These are phyloP conservation scores for Choloepus hoffmanni DNA, from an alignment of 2,113 vertebrate genomes.

Conservation along the genomic window DNA sequence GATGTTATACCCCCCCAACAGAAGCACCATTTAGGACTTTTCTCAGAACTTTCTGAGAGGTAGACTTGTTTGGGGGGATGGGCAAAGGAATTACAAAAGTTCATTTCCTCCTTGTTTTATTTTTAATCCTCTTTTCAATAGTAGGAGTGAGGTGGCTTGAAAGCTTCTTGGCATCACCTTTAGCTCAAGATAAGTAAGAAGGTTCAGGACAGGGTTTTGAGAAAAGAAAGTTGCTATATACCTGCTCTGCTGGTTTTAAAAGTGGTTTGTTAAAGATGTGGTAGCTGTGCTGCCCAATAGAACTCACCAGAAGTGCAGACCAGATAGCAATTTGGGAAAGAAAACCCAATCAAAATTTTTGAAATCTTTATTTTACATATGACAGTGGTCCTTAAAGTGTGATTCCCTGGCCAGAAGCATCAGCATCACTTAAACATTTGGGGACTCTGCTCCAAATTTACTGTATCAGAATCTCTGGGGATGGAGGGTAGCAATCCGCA, in stretches of 20 bases:
- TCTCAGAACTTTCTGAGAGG: background rate
- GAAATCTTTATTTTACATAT: background rate
- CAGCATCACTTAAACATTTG: background rate
- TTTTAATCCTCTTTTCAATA: background rate
- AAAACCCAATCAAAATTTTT: background rate
- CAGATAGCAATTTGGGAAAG: background rate
- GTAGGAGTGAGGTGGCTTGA: background rate
- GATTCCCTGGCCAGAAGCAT: background rate
- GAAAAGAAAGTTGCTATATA: background rate
- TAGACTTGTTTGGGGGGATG: background rate
- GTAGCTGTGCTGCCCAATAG: background rate
- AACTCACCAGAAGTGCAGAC: background rate
- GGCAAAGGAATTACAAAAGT: background rate
- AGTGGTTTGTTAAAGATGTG: background rate
- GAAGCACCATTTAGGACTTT: background rate
- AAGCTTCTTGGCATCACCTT: background rate
- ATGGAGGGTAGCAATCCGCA: background rate
- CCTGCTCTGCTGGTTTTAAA: background rate
- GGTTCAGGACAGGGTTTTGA: background rate
- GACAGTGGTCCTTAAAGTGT: background rate
- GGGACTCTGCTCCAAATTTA: background rate
- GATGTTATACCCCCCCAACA: background rate
- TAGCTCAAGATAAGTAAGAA: background rate
- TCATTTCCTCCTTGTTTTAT: background rate
- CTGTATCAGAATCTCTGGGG: background rate